Evolutionary conservation across 2,797 vertebrate species (phyloP).

Genomic region (Linurgus olivaceus): DNA sequence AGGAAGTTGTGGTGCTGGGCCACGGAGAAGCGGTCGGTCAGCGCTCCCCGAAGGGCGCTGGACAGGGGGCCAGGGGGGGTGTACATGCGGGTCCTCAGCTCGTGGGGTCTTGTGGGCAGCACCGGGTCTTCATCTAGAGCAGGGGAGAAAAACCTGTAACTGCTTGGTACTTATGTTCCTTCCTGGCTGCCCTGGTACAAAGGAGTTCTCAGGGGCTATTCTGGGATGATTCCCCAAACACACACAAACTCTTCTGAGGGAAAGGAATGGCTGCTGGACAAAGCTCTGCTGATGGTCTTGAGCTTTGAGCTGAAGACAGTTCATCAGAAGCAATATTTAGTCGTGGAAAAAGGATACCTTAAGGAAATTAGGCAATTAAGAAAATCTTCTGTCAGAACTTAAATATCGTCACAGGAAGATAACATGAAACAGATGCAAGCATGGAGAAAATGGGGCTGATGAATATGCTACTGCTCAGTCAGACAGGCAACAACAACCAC

Average conservation of each 20-base stretch:
- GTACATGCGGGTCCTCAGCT: slow-evolving; percentile 68
- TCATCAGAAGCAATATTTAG: not conserved
- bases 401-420: not conserved
- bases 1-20: slow-evolving; percentile 85
- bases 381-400: not conserved
- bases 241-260: not conserved
- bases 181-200: not conserved
- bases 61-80: slow-evolving; percentile 65
- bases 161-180: not conserved
- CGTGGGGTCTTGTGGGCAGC: slow-evolving; percentile 62
- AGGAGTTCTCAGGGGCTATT: not conserved
- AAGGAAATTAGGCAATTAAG: not conserved
- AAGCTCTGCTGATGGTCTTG: not conserved
- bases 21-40: slow-evolving; percentile 73
- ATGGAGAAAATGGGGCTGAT: not conserved
- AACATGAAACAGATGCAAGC: not conserved
- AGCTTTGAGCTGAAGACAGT: not conserved
- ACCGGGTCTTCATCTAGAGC: slow-evolving; percentile 71
- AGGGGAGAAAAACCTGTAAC: not conserved
- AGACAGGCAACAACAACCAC: not conserved
- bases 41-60: slow-evolving; percentile 57
- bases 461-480: not conserved
- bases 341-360: not conserved
- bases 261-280: not conserved
- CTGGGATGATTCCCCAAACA: not conserved